These are phyloP conservation scores for Paralichthys olivaceus DNA, from an alignment of 2,113 vertebrate genomes.

Conservation along the genomic window DNA sequence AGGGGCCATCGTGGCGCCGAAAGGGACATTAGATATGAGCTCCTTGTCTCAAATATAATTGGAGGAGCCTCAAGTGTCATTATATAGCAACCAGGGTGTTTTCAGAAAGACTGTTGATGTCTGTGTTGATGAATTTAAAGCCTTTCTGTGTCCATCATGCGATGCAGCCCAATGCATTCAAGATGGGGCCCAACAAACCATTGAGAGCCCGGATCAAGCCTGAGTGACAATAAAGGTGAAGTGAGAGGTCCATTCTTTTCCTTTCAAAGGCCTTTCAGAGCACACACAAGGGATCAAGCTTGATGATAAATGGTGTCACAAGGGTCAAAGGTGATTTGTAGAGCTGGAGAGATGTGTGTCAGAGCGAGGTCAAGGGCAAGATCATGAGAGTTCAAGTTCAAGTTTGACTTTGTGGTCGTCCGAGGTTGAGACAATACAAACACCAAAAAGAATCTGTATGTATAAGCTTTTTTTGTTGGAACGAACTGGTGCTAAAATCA, in stretches of 20 bases:
- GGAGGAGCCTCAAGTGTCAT: constrained; percentile 49
- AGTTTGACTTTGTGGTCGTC: not conserved
- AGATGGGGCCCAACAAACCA: constrained; percentile 57
- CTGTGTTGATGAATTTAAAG: constrained; percentile 63
- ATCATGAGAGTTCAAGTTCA: constrained; percentile 22
- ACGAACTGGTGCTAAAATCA: not conserved
- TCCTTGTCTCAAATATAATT: constrained; percentile 38
- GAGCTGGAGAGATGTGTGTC: constrained; percentile 41
- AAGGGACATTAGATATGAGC: constrained; percentile 42
- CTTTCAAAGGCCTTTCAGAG: constrained; percentile 58
- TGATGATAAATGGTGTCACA: constrained; percentile 55
- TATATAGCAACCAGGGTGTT: constrained; percentile 27
- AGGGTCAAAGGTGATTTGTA: constrained; percentile 47
- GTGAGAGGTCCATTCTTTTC: constrained; percentile 69
- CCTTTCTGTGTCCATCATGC: constrained; percentile 58
- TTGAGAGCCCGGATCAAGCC: constrained; percentile 34
- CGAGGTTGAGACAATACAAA: not conserved
- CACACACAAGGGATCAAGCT: constrained; percentile 20
- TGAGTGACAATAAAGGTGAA: constrained; percentile 68
- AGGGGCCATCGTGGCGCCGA: constrained; percentile 43
- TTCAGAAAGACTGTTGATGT: constrained; percentile 50
- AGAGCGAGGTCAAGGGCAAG: constrained; percentile 44
- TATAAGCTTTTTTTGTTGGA: not conserved
- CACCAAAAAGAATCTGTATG: not conserved
- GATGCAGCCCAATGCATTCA: constrained; percentile 53